Base-by-base conservation (phyloP, 2,888 invertebrate genomes). In the Philaethria dido region DNA sequence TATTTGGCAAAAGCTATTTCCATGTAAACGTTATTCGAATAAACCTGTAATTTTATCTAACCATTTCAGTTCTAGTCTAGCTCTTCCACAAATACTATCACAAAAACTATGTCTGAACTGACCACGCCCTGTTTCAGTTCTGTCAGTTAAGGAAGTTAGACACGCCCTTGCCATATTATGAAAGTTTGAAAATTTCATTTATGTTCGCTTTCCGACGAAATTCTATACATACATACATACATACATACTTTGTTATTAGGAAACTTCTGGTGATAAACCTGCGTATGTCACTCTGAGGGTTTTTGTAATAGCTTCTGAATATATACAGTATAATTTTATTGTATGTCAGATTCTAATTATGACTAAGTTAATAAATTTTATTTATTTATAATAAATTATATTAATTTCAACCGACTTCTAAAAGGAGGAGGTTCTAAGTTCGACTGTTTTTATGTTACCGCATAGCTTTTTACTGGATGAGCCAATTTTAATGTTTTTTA, bases 181-280 rank as follows among this genome's bases (percentile, higher is more conserved):
- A 64, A 68, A 68, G 59, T 64, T 68, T 60, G 22, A 45, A 60
- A 68, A 60, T 64, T 68, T 60, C 64, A 68, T 68, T 60, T 60
- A 52, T 64, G 52, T 29, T 50, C 48, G 39, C 60, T 64, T 60
- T 39, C 52, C 13, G 36, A 36, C 36, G 33, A 59, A 68, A 68
- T 68, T 64, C 44, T 33, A 36, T 54, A 64, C 64, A n/a, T n/a
- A n/a, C n/a, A n/a, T n/a, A n/a, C n/a, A 36, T 54, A 64, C 64
- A n/a, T n/a, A n/a, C n/a, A 45, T 47, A 61, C 60, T 68, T 52
- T 44, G 44, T 52, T 68, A 64, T 64, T 68, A 64, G 36, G 25
- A 47, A 68, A 68, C 59, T 64, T 68, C 5, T 39, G 39, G 39
- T 22, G 50, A 57, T 22, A 52, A 48, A 50, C 29, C 16, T 48